phyloP scores from a whole-genome alignment of 1,140 invertebrate genomes.

The Potamilus streckersoni region DNA sequence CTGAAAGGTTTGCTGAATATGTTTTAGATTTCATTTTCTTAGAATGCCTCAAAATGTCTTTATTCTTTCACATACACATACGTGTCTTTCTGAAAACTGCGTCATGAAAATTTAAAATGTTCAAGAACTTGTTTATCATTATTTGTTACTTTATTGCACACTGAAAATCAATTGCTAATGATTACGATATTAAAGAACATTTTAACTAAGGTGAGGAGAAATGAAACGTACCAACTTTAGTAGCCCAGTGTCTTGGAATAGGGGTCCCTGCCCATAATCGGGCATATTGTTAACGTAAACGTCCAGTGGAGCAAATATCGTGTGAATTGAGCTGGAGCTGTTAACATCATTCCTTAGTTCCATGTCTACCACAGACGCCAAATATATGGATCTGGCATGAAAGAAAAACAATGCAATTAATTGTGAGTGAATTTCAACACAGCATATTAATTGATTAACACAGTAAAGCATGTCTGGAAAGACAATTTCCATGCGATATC shows the following conservation, averaged over 20 bases:
- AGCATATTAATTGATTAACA: too few relatives aligned
- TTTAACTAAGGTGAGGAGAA: neutral
- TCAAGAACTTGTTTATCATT: conserved; percentile 28
- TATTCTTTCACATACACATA: conserved; percentile 10
- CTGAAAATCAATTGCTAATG: neutral
- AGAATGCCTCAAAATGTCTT: conserved; percentile 31
- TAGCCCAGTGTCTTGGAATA: conserved; percentile 43
- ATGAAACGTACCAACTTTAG: conserved; percentile 41
- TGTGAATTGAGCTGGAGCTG: conserved; percentile 40
- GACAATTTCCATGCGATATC: too few relatives aligned
- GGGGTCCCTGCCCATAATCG: conserved; percentile 44
- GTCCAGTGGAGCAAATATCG: conserved; percentile 57
- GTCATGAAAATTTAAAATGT: conserved; percentile 29
- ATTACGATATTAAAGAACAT: neutral
- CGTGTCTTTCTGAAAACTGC: conserved; percentile 24
- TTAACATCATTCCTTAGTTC: conserved; percentile 42
- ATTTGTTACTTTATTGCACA: conserved; percentile 26
- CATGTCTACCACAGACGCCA: conserved; percentile 48
- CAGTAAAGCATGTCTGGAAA: too few relatives aligned
- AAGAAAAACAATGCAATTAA: too few relatives aligned
- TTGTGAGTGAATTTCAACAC: too few relatives aligned
- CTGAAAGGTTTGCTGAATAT: conserved; percentile 6
- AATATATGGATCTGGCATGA: conserved; percentile 44
- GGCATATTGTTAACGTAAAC: conserved; percentile 54
- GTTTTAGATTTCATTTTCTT: conserved; percentile 19